phyloP scores from a whole-genome alignment of 2,797 vertebrate genomes.

The Pangasius djambal region DNA sequence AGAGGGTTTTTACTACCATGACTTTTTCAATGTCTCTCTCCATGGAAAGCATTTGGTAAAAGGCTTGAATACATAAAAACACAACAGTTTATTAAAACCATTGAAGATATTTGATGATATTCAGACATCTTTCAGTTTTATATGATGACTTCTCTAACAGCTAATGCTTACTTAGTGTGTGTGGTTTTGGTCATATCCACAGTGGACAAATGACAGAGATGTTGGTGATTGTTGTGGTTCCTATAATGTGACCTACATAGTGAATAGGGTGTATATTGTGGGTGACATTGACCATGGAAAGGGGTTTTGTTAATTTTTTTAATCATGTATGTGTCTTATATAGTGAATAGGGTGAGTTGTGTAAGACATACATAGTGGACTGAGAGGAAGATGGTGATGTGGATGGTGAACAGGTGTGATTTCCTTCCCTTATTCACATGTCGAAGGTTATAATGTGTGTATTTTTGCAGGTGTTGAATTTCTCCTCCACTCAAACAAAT shows the following conservation, averaged over 20 bases:
- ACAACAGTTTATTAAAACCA: too few relatives aligned
- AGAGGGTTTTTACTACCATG: too few relatives aligned
- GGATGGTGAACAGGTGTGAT: not conserved
- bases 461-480: conserved; percentile 46
- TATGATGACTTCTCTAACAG: not conserved
- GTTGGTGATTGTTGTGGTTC: not conserved
- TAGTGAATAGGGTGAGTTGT: not conserved
- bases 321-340: not conserved
- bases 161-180: not conserved
- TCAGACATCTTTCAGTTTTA: not conserved
- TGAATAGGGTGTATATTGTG: not conserved
- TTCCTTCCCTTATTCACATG: not conserved
- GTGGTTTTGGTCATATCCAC: not conserved
- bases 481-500: not conserved
- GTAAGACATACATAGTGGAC: not conserved
- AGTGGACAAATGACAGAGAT: not conserved
- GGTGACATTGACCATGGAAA: not conserved
- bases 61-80: not conserved
- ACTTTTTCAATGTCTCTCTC: too few relatives aligned
- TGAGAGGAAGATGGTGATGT: not conserved
- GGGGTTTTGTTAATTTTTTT: not conserved
- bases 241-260: not conserved
- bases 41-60: too few relatives aligned
- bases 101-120: not conserved
- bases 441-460: not conserved